These are phyloP conservation scores for Syritta pipiens DNA, from an alignment of 2,888 invertebrate genomes.

Conservation along the genomic window DNA sequence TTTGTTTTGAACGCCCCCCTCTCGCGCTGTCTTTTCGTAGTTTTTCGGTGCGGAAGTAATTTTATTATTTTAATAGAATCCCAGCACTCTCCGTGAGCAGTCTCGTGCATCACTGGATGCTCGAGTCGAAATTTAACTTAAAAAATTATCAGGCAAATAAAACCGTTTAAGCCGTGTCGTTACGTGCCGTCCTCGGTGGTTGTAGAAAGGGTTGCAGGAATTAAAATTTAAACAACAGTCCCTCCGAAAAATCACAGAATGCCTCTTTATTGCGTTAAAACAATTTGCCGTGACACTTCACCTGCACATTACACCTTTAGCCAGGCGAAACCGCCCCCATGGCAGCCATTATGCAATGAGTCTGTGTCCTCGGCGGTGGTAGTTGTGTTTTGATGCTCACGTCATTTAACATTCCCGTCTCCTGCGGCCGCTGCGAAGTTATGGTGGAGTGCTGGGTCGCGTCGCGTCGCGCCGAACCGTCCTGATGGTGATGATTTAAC, in stretches of 20 bases:
- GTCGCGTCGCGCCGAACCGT: no score
- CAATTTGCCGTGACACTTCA: conserved; percentile 66
- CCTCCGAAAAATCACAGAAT: conserved; percentile 57
- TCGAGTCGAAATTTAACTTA: conserved; percentile 31
- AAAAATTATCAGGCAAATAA: conserved; percentile 44
- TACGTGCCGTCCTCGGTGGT: conserved; percentile 1
- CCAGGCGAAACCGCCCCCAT: conserved; percentile 50
- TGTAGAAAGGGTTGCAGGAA: conserved; percentile 23
- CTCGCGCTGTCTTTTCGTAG: conserved; percentile 50
- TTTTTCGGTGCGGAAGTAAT: conserved; percentile 63
- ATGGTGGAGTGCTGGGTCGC: conserved; percentile 20
- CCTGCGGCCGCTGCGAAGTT: conserved; percentile 28
- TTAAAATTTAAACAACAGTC: conserved; percentile 61
- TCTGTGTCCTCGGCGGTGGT: background rate
- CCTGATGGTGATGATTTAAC: conserved; percentile 62
- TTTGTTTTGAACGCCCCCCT: background rate
- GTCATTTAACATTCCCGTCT: conserved; percentile 49
- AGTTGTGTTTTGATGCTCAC: conserved; percentile 42
- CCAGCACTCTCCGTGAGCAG: conserved; percentile 33
- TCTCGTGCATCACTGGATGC: conserved; percentile 53
- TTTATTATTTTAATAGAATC: conserved; percentile 65
- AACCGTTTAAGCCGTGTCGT: conserved; percentile 41
- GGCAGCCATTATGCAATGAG: conserved; percentile 44
- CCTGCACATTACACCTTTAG: conserved; percentile 44
- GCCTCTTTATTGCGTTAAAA: conserved; percentile 64